phyloP scores from a whole-genome alignment of 1,140 invertebrate genomes.

The Zophobas morio region DNA sequence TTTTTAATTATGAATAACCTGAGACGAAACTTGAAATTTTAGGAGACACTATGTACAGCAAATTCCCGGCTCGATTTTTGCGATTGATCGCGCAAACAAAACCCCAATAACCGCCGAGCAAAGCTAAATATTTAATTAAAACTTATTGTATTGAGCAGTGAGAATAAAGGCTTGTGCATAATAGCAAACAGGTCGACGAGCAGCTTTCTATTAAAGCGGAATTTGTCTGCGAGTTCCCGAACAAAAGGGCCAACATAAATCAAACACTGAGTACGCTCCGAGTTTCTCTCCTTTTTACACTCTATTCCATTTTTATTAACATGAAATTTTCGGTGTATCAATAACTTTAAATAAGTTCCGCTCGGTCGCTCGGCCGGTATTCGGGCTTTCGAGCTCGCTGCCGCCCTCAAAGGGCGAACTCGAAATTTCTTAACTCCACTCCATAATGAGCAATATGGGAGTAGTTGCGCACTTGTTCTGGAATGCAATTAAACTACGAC shows the following conservation, averaged over 20 bases:
- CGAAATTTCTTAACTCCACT: conserved; percentile 37
- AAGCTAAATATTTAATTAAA: conserved; percentile 40
- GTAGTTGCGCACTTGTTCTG: background rate
- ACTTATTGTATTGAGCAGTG: conserved; percentile 33
- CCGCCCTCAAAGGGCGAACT: conserved; percentile 5
- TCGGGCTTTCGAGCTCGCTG: background rate
- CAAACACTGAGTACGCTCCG: conserved; percentile 34
- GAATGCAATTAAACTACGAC: too few relatives aligned
- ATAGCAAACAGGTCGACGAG: conserved; percentile 32
- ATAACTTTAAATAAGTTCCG: conserved; percentile 39
- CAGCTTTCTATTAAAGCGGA: conserved; percentile 40
- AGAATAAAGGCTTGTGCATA: conserved; percentile 40
- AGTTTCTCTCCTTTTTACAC: conserved; percentile 38
- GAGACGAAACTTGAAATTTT: background rate
- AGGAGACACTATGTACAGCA: too few relatives aligned
- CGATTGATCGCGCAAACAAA: conserved; percentile 1
- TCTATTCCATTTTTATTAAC: conserved; percentile 42
- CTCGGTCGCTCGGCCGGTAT: conserved; percentile 17
- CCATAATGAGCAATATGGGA: conserved; percentile 28
- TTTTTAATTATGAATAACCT: background rate
- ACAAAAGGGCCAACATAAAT: conserved; percentile 40
- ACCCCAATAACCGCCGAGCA: background rate
- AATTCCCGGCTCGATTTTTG: too few relatives aligned
- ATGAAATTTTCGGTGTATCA: conserved; percentile 39
- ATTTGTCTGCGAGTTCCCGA: conserved; percentile 39